Evolutionary conservation across 2,888 invertebrate genomes (phyloP), one percentile per base, ranked within the genome.

Genomic region (Diachrysia chrysitis): DNA sequence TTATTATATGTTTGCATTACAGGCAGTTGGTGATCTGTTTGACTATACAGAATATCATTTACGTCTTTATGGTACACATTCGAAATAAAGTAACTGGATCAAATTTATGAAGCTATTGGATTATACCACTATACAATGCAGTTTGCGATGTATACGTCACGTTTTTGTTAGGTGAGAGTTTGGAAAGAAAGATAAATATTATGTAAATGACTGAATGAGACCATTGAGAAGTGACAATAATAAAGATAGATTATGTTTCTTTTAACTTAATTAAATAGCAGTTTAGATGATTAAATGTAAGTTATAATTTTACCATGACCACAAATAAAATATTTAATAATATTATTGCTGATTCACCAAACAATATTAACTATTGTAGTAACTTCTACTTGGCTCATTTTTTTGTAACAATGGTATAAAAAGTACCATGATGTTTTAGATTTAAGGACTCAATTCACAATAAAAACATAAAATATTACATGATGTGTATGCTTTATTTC

Each of bases 21-120:
- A 95, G 95, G 95, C 94, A 93, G 94, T 92, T 95, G 94, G 95
- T 95, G 95, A 95, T 92, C 91, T 92, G 89, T 92, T 92, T 91
- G 87, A 92, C 81, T 90, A 88, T 87, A 92, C 89, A 90, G 91
- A 92, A 88, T 90, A 86, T 88, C 85, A 88, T 90, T 88, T 86
- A 84, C 88, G 84, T 88, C 89, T 88, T 85, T 87, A 87, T 87
- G 85, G 87, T 88, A 89, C 90, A 85, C 84, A 88, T 87, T 87
- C 84, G 83, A 87, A 87, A 85, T 87, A 86, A 87, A 86, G 83
- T 92, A 89, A 87, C 90, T 88, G 93, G 91, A 90, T 86, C 88
- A 88, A 82, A 86, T 86, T 83, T 82, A 84, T 87, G 88, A 90
- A 92, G 89, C 86, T 87, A 83, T 82, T 82, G 87, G 87, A 87